Evolutionary conservation across 2,113 vertebrate species (phyloP).

Genomic region (Erythrolamprus reginae): DNA sequence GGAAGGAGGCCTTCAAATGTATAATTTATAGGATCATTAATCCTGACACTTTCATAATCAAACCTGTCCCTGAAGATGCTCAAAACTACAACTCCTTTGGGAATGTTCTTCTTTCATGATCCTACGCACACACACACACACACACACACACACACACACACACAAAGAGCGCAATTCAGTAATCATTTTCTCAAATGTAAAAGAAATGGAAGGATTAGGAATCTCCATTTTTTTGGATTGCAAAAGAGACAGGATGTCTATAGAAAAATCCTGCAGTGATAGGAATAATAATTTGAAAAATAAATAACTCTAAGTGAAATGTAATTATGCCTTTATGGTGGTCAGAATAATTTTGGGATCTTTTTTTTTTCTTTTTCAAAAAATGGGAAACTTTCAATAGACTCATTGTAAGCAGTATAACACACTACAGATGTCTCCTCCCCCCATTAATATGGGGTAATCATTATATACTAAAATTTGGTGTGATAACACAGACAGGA

Average conservation of each 20-base stretch:
- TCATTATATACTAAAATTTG: not conserved
- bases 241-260: not conserved
- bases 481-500: not conserved
- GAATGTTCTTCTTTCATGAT: conserved; percentile 2
- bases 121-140: too few relatives aligned
- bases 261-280: not conserved
- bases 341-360: not conserved
- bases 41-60: conserved; percentile 11
- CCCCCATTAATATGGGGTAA: not conserved
- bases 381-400: not conserved
- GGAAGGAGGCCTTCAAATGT: conserved; percentile 1
- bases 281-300: not conserved
- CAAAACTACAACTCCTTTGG: conserved; percentile 12
- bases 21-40: conserved; percentile 16
- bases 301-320: not conserved
- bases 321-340: not conserved
- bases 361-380: not conserved
- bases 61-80: conserved; percentile 11
- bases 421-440: not conserved
- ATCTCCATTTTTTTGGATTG: not conserved
- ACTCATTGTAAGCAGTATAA: not conserved
- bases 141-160: too few relatives aligned
- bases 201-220: not conserved
- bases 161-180: too few relatives aligned
- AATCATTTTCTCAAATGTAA: conserved; percentile 3